Conservation (phyloP, 2,797 vertebrate genomes). For the Manis javanica region DNA sequence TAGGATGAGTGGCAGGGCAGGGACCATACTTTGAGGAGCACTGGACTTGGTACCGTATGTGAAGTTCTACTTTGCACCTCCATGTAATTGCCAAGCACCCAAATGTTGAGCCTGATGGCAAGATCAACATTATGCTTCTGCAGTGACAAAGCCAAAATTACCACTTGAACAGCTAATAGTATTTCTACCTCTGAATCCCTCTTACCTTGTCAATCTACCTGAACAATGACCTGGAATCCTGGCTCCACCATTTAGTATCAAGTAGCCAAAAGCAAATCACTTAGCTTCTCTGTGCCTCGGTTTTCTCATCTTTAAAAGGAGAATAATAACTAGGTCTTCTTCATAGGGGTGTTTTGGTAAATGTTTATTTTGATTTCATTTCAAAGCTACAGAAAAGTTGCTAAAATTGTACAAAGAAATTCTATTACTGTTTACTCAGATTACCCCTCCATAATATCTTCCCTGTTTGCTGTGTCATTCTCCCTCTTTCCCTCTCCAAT, state of each 20-base stretch:
- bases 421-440: not conserved
- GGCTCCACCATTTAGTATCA: not conserved
- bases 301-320: slow-evolving; percentile 51
- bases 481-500: not conserved
- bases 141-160: not conserved
- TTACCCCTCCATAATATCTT: not conserved
- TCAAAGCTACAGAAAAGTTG: slow-evolving; percentile 12
- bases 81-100: not conserved
- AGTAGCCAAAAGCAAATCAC: not conserved
- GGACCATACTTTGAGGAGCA: not conserved
- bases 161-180: not conserved
- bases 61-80: not conserved
- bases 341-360: not conserved
- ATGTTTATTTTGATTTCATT: slow-evolving; percentile 20
- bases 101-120: not conserved
- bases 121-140: not conserved
- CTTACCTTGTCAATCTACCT: not conserved
- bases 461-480: not conserved
- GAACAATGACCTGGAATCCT: not conserved
- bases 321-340: not conserved
- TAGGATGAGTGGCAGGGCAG: accelerated
- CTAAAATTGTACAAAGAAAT: not conserved
- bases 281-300: not conserved
- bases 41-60: no score
- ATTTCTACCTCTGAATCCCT: not conserved